Evolutionary conservation across 2,797 vertebrate species (phyloP).

Genomic region (Peromyscus aztecus): DNA sequence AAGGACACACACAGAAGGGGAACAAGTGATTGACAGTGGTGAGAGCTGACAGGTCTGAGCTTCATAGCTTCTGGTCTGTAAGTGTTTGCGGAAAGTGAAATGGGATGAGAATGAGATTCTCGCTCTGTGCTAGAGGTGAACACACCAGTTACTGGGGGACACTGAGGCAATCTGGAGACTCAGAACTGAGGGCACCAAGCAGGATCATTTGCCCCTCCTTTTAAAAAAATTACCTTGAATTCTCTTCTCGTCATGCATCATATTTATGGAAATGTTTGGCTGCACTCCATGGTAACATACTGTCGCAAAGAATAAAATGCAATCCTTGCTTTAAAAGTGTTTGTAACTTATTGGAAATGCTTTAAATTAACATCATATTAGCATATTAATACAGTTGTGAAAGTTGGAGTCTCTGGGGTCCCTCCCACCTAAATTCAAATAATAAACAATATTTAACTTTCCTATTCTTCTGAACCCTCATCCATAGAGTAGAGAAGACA

Average conservation of each 20-base stretch:
- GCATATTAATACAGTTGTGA: neutral
- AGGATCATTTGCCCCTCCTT: neutral
- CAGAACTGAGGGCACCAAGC: neutral
- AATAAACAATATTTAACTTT: neutral
- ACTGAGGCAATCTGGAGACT: neutral
- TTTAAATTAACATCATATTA: neutral
- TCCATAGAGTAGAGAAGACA: neutral
- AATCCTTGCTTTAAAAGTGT: neutral
- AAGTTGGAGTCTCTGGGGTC: neutral
- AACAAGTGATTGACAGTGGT: neutral
- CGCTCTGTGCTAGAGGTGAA: fast-evolving
- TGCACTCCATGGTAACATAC: neutral
- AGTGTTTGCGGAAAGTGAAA: neutral
- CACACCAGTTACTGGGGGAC: neutral
- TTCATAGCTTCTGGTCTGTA: neutral
- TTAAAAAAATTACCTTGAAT: neutral
- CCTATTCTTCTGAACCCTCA: neutral
- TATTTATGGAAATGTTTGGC: neutral
- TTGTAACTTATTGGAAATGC: neutral
- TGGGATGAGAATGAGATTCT: neutral
- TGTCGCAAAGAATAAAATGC: neutral
- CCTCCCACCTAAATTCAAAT: neutral
- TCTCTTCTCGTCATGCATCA: neutral
- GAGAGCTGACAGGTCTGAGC: neutral
- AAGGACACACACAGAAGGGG: neutral